Evolutionary conservation across 2,888 invertebrate genomes (phyloP).

Genomic region (Acrobasis repandana): DNA sequence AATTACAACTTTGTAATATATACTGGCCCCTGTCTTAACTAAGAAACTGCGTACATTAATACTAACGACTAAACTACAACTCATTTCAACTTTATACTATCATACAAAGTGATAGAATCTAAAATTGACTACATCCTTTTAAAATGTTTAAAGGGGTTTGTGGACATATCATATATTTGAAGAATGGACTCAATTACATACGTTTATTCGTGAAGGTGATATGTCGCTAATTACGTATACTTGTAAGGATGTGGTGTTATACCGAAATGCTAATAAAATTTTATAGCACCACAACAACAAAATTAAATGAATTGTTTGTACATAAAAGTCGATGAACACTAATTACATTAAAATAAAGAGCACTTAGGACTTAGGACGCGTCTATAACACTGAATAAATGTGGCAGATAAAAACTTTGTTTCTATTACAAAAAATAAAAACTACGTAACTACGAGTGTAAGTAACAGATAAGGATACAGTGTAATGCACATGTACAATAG

Average conservation of each 20-base stretch:
- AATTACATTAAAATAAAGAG: neutral
- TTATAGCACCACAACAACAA: conserved; percentile 13
- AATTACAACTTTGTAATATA: conserved; percentile 27
- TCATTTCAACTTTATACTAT: conserved; percentile 35
- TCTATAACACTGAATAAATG: neutral
- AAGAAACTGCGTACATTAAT: conserved; percentile 48
- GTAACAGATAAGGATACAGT: too few species aligned
- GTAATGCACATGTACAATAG: neutral
- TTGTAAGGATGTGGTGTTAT: conserved; percentile 18
- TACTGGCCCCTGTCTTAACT: conserved; percentile 40
- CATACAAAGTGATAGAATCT: conserved; percentile 28
- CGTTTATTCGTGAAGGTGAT: conserved; percentile 35
- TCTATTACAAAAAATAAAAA: too few species aligned
- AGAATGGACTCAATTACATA: conserved; percentile 40
- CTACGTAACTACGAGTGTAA: too few species aligned
- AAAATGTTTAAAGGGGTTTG: conserved; percentile 26
- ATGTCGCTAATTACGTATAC: conserved; percentile 33
- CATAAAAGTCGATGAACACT: conserved; percentile 17
- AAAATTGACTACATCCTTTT: conserved; percentile 24
- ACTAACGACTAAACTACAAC: conserved; percentile 37
- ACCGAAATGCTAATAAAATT: conserved; percentile 24
- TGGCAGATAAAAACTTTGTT: too few species aligned
- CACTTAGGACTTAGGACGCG: neutral
- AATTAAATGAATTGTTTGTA: conserved; percentile 12
- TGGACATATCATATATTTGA: conserved; percentile 32